These are phyloP conservation scores for Eledone cirrhosa DNA, from an alignment of 2,888 invertebrate genomes.

Conservation along the genomic window DNA sequence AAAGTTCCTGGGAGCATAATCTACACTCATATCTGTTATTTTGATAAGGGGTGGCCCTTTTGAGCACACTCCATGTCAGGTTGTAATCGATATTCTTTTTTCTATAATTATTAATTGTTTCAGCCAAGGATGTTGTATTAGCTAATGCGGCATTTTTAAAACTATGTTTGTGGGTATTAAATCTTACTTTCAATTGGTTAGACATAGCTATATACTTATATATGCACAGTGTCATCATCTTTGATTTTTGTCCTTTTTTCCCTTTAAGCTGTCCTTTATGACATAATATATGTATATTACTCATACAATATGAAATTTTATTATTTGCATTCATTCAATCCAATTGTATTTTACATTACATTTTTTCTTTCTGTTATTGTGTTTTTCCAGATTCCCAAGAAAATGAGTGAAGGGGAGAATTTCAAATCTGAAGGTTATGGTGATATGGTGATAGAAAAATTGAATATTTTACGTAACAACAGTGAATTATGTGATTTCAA, in stretches of 20 bases:
- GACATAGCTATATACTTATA: no score
- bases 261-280: neutral
- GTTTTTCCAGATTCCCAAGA: constrained; percentile 24
- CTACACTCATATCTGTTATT: no score
- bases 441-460: constrained; percentile 54
- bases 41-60: no score
- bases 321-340: neutral
- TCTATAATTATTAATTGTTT: no score
- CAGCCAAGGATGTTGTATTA: no score
- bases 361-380: neutral
- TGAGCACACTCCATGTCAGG: no score
- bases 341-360: neutral
- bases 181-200: no score
- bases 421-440: constrained; percentile 59
- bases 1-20: no score
- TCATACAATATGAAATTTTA: neutral
- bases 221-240: neutral
- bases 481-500: constrained; percentile 65
- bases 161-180: no score
- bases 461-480: constrained; percentile 53
- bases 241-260: neutral
- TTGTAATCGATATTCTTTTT: no score
- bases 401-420: constrained; percentile 46
- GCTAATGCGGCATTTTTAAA: no score
- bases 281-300: no score